Percentiles rank a stretch among this genome's conserved stretches.
phyloP scores from a whole-genome alignment of 1,140 invertebrate genomes.

The Drosophila tropicalis region DNA sequence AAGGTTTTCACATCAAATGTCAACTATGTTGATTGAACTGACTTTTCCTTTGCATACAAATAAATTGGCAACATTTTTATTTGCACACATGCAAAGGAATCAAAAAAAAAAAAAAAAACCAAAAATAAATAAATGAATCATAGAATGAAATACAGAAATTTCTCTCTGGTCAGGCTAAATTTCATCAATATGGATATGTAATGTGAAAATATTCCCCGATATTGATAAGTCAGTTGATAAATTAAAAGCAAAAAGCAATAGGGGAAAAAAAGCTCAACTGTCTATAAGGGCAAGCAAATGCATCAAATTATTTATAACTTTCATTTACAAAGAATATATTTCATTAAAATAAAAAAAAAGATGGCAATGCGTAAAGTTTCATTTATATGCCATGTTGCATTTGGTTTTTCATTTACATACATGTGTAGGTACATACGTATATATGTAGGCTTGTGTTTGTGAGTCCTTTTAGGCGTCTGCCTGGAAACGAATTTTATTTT shows the following conservation, averaged over 20 bases:
- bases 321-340: constrained; percentile 29
- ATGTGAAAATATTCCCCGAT: constrained; percentile 15
- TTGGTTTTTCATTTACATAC: constrained; percentile 28
- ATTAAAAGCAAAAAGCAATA: constrained; percentile 4
- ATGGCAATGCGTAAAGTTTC: constrained; percentile 37
- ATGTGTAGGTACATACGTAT: constrained; percentile 3
- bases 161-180: constrained; percentile 32
- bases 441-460: constrained; percentile 14
- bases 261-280: constrained; percentile 4
- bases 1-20: constrained; percentile 62
- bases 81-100: constrained; percentile 10
- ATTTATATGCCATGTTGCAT: constrained; percentile 53
- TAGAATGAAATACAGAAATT: constrained; percentile 21
- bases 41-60: constrained; percentile 17
- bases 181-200: constrained; percentile 52
- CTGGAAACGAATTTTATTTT: constrained; percentile 60
- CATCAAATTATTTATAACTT: constrained; percentile 30
- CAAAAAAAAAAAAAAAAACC: constrained; percentile 11
- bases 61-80: constrained; percentile 44
- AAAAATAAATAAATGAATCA: constrained; percentile 14
- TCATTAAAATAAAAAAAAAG: constrained; percentile 28
- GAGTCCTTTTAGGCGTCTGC: constrained; percentile 29
- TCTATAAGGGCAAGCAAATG: constrained; percentile 30
- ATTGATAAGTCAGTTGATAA: constrained; percentile 34
- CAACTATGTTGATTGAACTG: constrained; percentile 63